These are phyloP conservation scores for Tetranychus piercei DNA, from an alignment of 2,888 invertebrate genomes.

Conservation along the genomic window DNA sequence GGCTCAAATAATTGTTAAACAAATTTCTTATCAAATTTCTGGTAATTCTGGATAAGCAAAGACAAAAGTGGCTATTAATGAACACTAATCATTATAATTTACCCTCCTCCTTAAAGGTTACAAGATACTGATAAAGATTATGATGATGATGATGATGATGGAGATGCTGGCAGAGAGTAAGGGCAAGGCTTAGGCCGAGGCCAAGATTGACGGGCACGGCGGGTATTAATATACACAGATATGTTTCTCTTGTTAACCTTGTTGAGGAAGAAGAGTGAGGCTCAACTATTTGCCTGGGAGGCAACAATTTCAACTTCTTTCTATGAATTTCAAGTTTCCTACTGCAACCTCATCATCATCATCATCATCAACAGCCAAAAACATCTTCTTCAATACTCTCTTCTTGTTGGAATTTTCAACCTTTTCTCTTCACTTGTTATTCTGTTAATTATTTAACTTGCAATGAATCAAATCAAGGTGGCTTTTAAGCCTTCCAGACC, in stretches of 20 bases:
- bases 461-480: no score
- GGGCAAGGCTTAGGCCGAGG: not conserved
- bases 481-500: not conserved
- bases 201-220: conserved; percentile 1
- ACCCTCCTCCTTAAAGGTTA: not conserved
- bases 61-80: no score
- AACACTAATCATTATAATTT: no score
- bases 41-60: no score
- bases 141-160: not conserved
- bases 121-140: not conserved
- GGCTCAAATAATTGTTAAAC: no score
- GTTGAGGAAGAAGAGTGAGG: not conserved
- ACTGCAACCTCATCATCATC: not conserved
- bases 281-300: not conserved
- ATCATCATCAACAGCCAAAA: not conserved
- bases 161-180: not conserved
- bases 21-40: no score
- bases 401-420: not conserved
- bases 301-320: not conserved
- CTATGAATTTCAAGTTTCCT: not conserved
- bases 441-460: not conserved
- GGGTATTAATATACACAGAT: not conserved
- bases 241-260: no score
- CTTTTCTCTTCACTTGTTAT: no score
- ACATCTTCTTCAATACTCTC: not conserved